Conservation (phyloP, 2,888 invertebrate genomes). For the Brachynemurus nebulosus region DNA sequence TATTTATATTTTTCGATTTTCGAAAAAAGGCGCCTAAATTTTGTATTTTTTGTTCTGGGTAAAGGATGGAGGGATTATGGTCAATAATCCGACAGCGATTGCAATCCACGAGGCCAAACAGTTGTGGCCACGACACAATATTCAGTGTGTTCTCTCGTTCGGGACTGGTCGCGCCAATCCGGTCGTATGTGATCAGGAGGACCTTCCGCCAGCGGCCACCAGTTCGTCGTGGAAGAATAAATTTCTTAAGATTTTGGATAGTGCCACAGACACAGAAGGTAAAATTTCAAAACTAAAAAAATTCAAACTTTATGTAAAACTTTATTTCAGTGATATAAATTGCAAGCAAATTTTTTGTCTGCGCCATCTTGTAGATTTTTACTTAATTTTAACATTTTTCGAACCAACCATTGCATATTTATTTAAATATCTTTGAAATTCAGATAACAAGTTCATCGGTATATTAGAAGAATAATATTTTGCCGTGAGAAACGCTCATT, state of each 20-base stretch:
- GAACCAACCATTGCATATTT: too few relatives aligned
- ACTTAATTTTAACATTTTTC: too few relatives aligned
- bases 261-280: constrained; percentile 81
- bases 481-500: too few relatives aligned
- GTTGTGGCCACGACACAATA: constrained; percentile 59
- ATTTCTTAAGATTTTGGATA: constrained; percentile 66
- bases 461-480: too few relatives aligned
- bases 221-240: constrained; percentile 59
- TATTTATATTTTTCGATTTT: not conserved
- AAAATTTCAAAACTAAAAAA: too few relatives aligned
- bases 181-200: constrained; percentile 26
- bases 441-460: too few relatives aligned
- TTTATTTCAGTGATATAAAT: too few relatives aligned
- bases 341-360: too few relatives aligned
- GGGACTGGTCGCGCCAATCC: constrained; percentile 57
- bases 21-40: not conserved
- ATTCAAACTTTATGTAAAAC: too few relatives aligned
- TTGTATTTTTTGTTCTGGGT: constrained; percentile 12
- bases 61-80: constrained; percentile 69
- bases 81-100: constrained; percentile 80
- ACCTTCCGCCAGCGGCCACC: constrained; percentile 27
- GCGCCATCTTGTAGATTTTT: too few relatives aligned
- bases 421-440: too few relatives aligned
- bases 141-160: constrained; percentile 70
- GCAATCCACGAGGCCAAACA: constrained; percentile 77